Evolutionary conservation across 2,888 invertebrate genomes (phyloP).

Genomic region (Amphipoea lucens): DNA sequence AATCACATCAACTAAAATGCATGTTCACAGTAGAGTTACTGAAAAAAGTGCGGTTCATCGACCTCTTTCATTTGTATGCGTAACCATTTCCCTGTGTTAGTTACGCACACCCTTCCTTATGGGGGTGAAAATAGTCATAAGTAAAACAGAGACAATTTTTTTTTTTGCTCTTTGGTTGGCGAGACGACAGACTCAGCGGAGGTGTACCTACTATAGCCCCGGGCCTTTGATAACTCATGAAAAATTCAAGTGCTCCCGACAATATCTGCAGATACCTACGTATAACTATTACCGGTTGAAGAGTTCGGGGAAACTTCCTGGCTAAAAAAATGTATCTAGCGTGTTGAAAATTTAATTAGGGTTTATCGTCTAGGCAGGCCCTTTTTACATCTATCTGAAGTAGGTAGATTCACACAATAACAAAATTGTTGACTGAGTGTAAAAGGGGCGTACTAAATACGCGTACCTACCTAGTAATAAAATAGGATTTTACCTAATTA

Average conservation of each 20-base stretch:
- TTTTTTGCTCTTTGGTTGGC: constrained; percentile 63
- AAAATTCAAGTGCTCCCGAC: constrained; percentile 82
- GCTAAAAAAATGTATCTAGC: constrained; percentile 5
- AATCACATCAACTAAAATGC: background rate
- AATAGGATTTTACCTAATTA: constrained; percentile 50
- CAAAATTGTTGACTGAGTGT: constrained; percentile 6
- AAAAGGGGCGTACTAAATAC: constrained; percentile 18
- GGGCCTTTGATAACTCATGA: constrained; percentile 85
- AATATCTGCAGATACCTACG: constrained; percentile 67
- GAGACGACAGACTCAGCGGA: constrained; percentile 69
- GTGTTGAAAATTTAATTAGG: background rate
- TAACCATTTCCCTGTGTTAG: constrained; percentile 76
- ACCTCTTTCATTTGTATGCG: constrained; percentile 69
- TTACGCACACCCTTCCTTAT: constrained; percentile 71
- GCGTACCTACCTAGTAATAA: constrained; percentile 33
- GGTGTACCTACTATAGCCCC: constrained; percentile 70
- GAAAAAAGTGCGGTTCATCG: constrained; percentile 68
- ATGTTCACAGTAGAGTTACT: constrained; percentile 21
- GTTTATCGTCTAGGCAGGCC: background rate
- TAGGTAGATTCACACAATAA: background rate
- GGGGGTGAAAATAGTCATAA: constrained; percentile 77
- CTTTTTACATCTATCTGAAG: background rate
- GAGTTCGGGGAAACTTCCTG: constrained; percentile 12
- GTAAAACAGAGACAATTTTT: constrained; percentile 77
- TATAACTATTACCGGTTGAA: constrained; percentile 36